Base-by-base conservation (phyloP, 2,797 vertebrate species). In the Clarias laeviceps region DNA sequence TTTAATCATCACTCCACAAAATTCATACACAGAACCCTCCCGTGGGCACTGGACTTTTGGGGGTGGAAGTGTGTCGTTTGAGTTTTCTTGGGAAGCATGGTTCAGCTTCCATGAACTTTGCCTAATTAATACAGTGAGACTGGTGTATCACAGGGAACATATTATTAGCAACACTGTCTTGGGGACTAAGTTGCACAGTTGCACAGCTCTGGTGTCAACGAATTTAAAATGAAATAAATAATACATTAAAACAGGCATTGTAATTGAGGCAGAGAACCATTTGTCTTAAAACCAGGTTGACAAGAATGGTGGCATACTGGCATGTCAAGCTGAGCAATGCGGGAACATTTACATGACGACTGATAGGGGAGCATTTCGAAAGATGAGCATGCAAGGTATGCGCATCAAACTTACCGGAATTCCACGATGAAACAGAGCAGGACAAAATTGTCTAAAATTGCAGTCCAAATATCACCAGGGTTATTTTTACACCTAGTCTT, bases 81-180 rank as follows among this genome's bases (percentile, higher is more conserved):
- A 85, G 77, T 93, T 91, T 95, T 93, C 93, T 86, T 88, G 88
- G 86, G 91, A 94, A 91, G 90, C 88, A 90, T 89, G 92, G 92
- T 92, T 93, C 93, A 91, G 90, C 86, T 89, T 92, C 88, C 61
- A 78, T 78, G 79, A 94, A 94, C 93, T 92, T 89, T 89, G 70
- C 93, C 93, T 94, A 95, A 95, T 95, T 95, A 94, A 95, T 93
- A 92, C 74, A 90, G 90, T 87, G 82, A 85, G 91, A 88, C 88
- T 88, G 80, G 80, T 84, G 87, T 89, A 91, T 88, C 90, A 88
- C 83, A 93, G 93, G 92, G 92, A 78, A 88, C 89, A 89, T 91
- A 91, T 92, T 93, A 93, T 93, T 92, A 93, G 90, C 89, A 88
- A 64, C 62, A 84, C 50, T 88, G 87, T 90, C 92, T 87, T 88